A percentile compares a stretch with the other conserved stretches of the same genome.
phyloP scores from a whole-genome alignment of 2,888 invertebrate species.

The Ypsolopha scabrella region DNA sequence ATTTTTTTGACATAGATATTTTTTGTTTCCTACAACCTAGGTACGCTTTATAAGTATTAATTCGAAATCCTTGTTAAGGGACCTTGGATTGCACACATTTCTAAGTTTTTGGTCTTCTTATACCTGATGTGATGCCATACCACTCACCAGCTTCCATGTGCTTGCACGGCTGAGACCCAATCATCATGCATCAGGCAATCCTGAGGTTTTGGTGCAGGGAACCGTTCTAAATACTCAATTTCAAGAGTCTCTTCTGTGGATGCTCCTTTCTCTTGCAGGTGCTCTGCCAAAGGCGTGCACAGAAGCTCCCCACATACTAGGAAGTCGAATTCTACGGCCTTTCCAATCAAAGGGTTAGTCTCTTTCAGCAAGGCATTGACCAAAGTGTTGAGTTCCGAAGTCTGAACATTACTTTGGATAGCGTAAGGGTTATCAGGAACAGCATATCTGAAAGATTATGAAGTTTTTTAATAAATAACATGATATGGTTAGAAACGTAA shows the following conservation, averaged over 20 bases:
- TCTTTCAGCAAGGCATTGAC: slow-evolving; percentile 83
- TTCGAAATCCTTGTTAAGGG: no score
- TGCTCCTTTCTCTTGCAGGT: slow-evolving; percentile 79
- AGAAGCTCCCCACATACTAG: slow-evolving; percentile 87
- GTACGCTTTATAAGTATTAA: no score
- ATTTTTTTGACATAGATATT: no score
- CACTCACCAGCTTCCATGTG: slow-evolving; percentile 74
- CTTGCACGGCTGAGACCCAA: slow-evolving; percentile 94
- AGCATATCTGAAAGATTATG: slow-evolving; percentile 75
- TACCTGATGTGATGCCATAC: background rate
- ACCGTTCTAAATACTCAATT: slow-evolving; percentile 91
- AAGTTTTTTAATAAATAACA: background rate
- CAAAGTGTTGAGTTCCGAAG: slow-evolving; percentile 79
- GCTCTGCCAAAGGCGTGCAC: slow-evolving; percentile 77
- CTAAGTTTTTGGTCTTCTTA: no score
- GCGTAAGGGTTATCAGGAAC: slow-evolving; percentile 88
- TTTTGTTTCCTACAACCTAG: no score
- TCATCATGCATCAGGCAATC: slow-evolving; percentile 96
- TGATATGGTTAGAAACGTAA: background rate
- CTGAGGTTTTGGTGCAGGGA: slow-evolving; percentile 92
- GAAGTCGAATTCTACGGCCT: slow-evolving; percentile 86
- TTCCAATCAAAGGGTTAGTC: slow-evolving; percentile 32
- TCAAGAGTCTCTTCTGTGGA: slow-evolving; percentile 88
- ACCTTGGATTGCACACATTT: no score
- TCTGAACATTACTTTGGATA: slow-evolving; percentile 78